These are phyloP conservation scores for Mugil cephalus DNA, from an alignment of 2,113 vertebrate species.

Conservation along the genomic window DNA sequence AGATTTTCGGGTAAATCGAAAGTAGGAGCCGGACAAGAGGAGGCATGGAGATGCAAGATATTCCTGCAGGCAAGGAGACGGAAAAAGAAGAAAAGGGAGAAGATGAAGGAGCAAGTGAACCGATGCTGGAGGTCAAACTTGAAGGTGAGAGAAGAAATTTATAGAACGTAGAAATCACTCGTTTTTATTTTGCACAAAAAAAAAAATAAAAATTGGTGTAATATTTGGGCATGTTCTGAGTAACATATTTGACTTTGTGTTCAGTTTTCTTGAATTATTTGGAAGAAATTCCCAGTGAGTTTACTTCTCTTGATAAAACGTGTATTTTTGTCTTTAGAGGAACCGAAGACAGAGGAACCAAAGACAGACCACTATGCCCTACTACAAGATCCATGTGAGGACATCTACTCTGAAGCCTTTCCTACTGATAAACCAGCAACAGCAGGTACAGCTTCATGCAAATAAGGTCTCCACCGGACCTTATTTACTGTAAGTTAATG, in stretches of 20 bases:
- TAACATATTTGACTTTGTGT: neutral
- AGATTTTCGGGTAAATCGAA: slow-evolving; percentile 37
- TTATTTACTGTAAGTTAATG: too few species aligned
- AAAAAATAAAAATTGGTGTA: too few species aligned
- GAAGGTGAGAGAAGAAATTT: slow-evolving; percentile 40
- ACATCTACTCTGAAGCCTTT: slow-evolving; percentile 63
- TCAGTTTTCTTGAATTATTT: neutral
- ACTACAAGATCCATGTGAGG: slow-evolving; percentile 52
- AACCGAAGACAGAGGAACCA: slow-evolving; percentile 50
- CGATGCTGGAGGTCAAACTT: slow-evolving; percentile 14
- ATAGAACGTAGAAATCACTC: neutral
- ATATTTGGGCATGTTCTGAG: neutral
- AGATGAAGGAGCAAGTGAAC: neutral
- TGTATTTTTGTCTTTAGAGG: slow-evolving; percentile 58
- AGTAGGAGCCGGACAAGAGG: slow-evolving; percentile 29
- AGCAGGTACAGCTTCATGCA: slow-evolving; percentile 49
- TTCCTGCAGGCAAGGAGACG: neutral
- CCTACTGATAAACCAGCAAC: rapidly evolving
- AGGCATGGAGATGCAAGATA: slow-evolving; percentile 69
- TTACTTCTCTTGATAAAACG: slow-evolving; percentile 3
- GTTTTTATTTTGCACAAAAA: too few species aligned
- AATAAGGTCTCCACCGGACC: too few species aligned
- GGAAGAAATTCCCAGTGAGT: neutral
- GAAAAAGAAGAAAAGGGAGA: rapidly evolving
- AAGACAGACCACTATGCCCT: slow-evolving; percentile 42